These are phyloP conservation scores for Araneus ventricosus DNA, from an alignment of 1,140 invertebrate species.

Conservation along the genomic window DNA sequence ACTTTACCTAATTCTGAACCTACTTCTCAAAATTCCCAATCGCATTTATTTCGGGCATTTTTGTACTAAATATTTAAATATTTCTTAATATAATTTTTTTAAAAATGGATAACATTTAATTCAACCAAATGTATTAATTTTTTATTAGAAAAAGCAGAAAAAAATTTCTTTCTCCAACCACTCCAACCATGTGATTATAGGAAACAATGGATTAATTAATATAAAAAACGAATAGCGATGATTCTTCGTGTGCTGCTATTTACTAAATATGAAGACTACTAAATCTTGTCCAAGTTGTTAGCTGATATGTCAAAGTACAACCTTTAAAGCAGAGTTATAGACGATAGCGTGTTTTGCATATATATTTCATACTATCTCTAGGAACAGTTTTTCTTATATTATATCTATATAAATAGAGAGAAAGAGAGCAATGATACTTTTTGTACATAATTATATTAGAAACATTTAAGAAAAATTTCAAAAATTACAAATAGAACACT, in stretches of 20 bases:
- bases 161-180: neutral
- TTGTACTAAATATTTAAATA: too few relatives aligned
- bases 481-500: neutral
- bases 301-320: constrained; percentile 62
- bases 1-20: too few relatives aligned
- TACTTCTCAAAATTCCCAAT: too few relatives aligned
- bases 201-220: neutral
- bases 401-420: constrained; percentile 29
- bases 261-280: constrained; percentile 56
- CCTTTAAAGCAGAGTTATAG: constrained; percentile 47
- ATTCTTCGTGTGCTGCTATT: constrained; percentile 69
- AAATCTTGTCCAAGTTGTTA: constrained; percentile 59
- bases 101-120: too few relatives aligned
- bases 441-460: constrained; percentile 42
- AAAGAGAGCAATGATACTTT: neutral
- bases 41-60: too few relatives aligned
- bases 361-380: constrained; percentile 58
- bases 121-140: neutral
- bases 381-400: constrained; percentile 47
- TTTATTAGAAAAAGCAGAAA: neutral
- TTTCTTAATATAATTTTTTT: too few relatives aligned
- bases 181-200: constrained; percentile 40
- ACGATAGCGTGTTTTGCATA: constrained; percentile 65
- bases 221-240: constrained; percentile 45
- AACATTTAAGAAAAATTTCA: neutral